phyloP scores from a whole-genome alignment of 2,888 invertebrate genomes.

The Agapostemon virescens region DNA sequence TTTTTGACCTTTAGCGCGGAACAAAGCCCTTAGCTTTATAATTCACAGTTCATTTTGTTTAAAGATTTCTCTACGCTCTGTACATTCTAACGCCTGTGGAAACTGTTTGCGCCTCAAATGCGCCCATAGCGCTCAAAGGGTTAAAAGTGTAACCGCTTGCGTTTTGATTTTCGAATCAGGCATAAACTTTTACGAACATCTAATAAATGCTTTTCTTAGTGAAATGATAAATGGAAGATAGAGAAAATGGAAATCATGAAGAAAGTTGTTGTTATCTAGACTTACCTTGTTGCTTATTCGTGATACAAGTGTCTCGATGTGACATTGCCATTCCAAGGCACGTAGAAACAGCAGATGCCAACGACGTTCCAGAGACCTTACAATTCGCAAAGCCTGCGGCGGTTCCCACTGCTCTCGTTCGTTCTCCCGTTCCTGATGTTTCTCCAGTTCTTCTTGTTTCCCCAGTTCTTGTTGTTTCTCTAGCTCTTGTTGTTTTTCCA shows the following conservation, averaged over 20 bases:
- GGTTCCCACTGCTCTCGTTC: constrained; percentile 65
- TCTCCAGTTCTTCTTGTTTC: constrained; percentile 73
- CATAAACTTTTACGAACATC: no score
- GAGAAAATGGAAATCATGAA: background rate
- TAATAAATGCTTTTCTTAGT: background rate
- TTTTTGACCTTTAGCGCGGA: no score
- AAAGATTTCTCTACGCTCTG: no score
- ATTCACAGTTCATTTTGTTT: no score
- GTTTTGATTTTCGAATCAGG: no score
- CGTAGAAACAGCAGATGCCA: constrained; percentile 95
- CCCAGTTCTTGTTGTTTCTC: constrained; percentile 60
- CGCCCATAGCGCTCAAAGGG: no score
- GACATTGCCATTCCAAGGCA: constrained; percentile 95
- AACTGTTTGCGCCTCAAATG: no score
- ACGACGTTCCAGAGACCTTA: constrained; percentile 89
- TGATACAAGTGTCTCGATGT: constrained; percentile 90
- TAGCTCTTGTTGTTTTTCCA: constrained; percentile 41
- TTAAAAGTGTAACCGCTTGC: no score
- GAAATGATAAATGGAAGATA: background rate
- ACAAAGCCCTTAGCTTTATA: no score
- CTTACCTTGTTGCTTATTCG: constrained; percentile 85
- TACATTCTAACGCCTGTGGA: no score
- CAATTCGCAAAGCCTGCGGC: constrained; percentile 81
- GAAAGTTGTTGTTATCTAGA: background rate
- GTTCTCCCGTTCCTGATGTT: constrained; percentile 64